Evolutionary conservation across 1,140 invertebrate genomes (phyloP).

Genomic region (Drosophila mojavensis): DNA sequence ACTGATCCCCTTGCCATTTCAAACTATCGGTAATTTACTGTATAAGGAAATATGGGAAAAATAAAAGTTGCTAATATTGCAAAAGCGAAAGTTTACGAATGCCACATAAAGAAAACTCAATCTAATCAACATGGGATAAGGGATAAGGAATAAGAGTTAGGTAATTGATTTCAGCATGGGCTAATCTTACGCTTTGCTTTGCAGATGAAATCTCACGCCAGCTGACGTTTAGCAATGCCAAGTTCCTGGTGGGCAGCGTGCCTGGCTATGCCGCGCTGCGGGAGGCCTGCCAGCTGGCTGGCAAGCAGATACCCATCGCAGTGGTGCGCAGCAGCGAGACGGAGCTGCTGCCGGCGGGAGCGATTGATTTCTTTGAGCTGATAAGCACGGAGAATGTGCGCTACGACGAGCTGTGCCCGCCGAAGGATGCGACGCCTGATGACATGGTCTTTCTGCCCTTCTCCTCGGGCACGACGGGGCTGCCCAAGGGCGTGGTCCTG

Average conservation of each 20-base stretch:
- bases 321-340: conserved; percentile 84
- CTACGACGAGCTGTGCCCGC: conserved; percentile 83
- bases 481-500: conserved; percentile 94
- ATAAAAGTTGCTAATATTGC: no score
- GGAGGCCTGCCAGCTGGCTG: conserved; percentile 84
- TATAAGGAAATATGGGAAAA: no score
- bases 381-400: conserved; percentile 84
- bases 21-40: no score
- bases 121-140: no score
- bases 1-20: no score
- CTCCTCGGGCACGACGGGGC: conserved; percentile 95
- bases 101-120: neutral
- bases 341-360: conserved; percentile 84
- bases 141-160: no score
- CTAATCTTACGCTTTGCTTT: conserved; percentile 10
- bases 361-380: conserved; percentile 86
- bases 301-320: conserved; percentile 86
- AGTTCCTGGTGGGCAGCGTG: conserved; percentile 88
- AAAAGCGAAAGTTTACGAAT: neutral
- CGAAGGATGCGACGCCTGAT: conserved; percentile 77
- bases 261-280: conserved; percentile 84
- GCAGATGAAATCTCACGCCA: conserved; percentile 91
- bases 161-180: neutral
- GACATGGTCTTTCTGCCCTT: conserved; percentile 87
- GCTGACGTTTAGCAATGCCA: conserved; percentile 87